These are phyloP conservation scores for Albula glossodonta DNA, from an alignment of 2,113 vertebrate species.

Conservation along the genomic window DNA sequence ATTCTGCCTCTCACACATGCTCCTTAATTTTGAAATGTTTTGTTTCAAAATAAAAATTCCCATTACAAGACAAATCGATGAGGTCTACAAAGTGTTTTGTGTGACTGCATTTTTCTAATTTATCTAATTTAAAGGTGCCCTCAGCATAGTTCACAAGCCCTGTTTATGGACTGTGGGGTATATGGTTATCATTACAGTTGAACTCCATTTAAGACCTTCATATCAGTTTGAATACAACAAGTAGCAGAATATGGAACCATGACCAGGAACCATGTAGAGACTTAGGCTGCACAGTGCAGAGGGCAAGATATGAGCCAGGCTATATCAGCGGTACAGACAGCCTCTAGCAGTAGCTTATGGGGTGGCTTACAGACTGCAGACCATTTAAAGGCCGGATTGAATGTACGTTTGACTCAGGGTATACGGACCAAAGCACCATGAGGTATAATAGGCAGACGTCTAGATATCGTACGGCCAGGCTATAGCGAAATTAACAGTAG, in stretches of 20 bases:
- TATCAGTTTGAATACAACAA: not conserved
- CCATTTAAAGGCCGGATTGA: not conserved
- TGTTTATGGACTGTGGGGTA: not conserved
- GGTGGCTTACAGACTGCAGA: not conserved
- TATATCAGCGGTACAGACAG: not conserved
- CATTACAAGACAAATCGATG: not conserved
- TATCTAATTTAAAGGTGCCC: not conserved
- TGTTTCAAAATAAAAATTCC: not conserved
- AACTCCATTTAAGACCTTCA: not conserved
- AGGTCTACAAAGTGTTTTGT: not conserved
- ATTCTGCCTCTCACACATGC: not conserved
- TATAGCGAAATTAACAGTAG: not conserved
- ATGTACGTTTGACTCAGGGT: constrained; percentile 4
- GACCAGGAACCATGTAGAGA: not conserved
- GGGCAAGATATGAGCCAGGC: constrained; percentile 2
- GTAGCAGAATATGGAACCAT: not conserved
- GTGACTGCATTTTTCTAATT: not conserved
- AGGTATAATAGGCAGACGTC: constrained; percentile 18
- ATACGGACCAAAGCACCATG: constrained; percentile 34
- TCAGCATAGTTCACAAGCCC: not conserved
- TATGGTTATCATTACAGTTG: not conserved
- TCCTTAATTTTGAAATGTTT: not conserved
- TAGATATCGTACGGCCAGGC: not conserved
- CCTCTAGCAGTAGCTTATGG: not conserved
- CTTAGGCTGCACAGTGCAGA: not conserved